Conservation (phyloP, 2,113 vertebrate species). For the Glaucomys volans region DNA sequence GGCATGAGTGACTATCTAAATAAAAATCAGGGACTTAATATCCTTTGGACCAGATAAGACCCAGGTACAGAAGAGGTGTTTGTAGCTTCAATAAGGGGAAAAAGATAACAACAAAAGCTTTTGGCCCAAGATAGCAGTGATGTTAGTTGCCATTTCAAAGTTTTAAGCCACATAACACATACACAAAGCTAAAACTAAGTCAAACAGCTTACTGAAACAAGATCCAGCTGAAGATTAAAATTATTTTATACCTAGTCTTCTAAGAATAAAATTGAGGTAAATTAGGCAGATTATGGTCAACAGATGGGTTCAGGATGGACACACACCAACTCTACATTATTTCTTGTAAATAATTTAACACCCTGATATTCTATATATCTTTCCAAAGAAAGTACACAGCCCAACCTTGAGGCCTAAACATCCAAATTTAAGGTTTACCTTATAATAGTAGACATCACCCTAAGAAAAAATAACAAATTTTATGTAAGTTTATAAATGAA, state of each 20-base stretch:
- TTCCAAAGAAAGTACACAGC: background rate
- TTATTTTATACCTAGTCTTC: background rate
- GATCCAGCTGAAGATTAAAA: background rate
- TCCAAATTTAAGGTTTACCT: background rate
- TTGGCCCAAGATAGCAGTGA: background rate
- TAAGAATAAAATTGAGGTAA: conserved; percentile 29
- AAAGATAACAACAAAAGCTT: background rate
- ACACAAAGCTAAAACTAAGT: background rate
- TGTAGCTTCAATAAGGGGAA: background rate
- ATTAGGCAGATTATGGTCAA: background rate
- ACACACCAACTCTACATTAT: background rate
- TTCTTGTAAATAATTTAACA: background rate
- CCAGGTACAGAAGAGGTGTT: background rate
- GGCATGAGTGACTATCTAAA: background rate
- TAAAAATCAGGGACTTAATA: background rate
- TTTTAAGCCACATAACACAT: background rate
- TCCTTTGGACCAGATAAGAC: background rate
- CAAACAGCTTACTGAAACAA: background rate
- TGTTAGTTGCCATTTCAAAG: background rate
- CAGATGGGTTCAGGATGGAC: background rate
- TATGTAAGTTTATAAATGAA: background rate
- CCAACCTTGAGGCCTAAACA: background rate
- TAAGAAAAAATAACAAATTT: background rate
- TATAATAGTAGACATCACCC: background rate
- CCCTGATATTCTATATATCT: background rate